A percentile compares a stretch with the other conserved stretches of the same genome.
phyloP scores from a whole-genome alignment of 2,113 vertebrate genomes.

The Corythaixoides concolor region DNA sequence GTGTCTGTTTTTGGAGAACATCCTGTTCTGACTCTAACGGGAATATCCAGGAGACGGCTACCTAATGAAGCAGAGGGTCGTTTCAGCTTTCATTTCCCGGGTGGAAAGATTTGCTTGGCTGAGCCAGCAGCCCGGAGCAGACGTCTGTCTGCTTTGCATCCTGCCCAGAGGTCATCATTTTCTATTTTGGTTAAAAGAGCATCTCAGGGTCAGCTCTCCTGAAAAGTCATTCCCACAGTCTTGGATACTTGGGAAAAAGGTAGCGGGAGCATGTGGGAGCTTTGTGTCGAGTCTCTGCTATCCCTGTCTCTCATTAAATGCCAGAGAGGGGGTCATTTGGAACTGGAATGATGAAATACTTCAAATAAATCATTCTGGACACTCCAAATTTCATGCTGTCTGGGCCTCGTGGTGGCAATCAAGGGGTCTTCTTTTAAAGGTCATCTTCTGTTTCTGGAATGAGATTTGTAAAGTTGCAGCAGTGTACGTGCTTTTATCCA shows the following conservation, averaged over 20 bases:
- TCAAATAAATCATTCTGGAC: background rate
- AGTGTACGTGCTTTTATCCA: background rate
- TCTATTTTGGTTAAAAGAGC: conserved; percentile 41
- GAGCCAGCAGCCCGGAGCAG: conserved; percentile 44
- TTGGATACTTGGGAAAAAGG: background rate
- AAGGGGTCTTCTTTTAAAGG: background rate
- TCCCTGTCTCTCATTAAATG: background rate
- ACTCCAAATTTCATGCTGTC: background rate
- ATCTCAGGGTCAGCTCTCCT: conserved; percentile 6
- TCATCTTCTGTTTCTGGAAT: background rate
- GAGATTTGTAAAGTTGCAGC: background rate
- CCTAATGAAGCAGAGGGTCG: background rate
- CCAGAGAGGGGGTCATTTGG: background rate
- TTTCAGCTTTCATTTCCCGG: conserved; percentile 52
- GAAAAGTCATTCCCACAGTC: background rate
- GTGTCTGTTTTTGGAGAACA: background rate
- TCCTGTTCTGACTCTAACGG: background rate
- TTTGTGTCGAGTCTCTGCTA: background rate
- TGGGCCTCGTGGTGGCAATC: background rate
- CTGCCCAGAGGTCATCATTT: conserved; percentile 25
- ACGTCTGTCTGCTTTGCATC: conserved; percentile 46
- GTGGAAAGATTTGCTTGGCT: conserved; percentile 38
- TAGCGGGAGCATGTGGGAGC: background rate
- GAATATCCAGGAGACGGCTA: conserved; percentile 8
- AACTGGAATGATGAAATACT: background rate